Base-by-base conservation (phyloP, 2,797 vertebrate species). In the Tarsius wallacei region DNA sequence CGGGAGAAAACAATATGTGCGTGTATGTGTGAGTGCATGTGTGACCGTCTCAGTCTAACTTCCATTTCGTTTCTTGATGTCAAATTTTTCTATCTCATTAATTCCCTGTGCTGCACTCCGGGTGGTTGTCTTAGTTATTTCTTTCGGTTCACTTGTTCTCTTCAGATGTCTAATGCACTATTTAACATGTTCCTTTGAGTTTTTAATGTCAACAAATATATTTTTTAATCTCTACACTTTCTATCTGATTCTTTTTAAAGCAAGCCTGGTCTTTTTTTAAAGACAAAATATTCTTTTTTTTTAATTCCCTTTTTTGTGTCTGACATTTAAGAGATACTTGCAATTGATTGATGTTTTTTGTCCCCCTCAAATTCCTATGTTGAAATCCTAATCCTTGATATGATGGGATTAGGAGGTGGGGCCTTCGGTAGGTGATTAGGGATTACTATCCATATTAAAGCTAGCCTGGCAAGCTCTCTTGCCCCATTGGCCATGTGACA, bases 261-360 rank as follows among this genome's bases (percentile, higher is more conserved):
- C 68, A 76, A 89, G 47, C 10, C n/a, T 80, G 22, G 33, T 42
- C 31, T 80, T 82, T 71, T 59, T 55, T 55, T 31, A 42, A 42
- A 57, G 63, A 86, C 53, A 76, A 86, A 59, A 31, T 71, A 12
- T 36, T 88, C 63, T 88, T 49, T 49, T 33, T 76, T 57, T 86
- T 76, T 89, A 64, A 51, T 36, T 36, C 36, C 90, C 78, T 53
- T n/a, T 70, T 61, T 33, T 12, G 7, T 76, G 66, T 89, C 86
- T 81, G 66, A 70, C 47, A 81, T 94, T 91, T 91, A 84, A 84
- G 83, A 59, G 57, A 66, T 51, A 73, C 49, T 66, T 53, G 16
- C 59, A 36, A 28, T 11, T 55, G 73, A 53, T 22, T 33, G 59
- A 89, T 77, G 66, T 11, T 78, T 55, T 90, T 14, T 31, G 26